Conservation (phyloP, 2,113 vertebrate genomes). For the Felis catus region DNA sequence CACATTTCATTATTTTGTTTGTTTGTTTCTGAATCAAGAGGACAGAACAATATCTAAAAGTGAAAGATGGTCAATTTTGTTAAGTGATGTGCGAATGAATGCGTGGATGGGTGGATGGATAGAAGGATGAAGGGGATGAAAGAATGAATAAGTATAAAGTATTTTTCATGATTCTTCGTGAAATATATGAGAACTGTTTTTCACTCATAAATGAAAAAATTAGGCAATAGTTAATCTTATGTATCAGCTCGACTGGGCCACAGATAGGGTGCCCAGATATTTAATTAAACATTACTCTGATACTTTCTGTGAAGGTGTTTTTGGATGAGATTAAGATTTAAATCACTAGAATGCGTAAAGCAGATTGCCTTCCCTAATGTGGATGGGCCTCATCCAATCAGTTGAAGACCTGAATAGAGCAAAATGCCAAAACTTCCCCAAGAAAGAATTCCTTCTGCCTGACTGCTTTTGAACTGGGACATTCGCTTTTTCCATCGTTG, state of each 20-base stretch:
- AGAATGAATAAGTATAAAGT: background rate
- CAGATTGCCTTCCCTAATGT: background rate
- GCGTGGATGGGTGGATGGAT: background rate
- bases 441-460: background rate
- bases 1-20: background rate
- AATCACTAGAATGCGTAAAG: background rate
- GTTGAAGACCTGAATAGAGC: background rate
- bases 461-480: background rate
- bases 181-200: background rate
- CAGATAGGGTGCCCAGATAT: background rate
- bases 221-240: background rate
- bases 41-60: background rate
- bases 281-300: background rate
- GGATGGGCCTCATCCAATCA: background rate
- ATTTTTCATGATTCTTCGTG: background rate
- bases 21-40: background rate
- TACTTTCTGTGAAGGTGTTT: background rate
- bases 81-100: background rate
- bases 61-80: background rate
- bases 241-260: background rate
- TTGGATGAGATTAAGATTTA: background rate
- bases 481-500: background rate
- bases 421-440: background rate
- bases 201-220: background rate
- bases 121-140: background rate